Evolutionary conservation across 2,888 invertebrate species (phyloP).

Genomic region (Platycheirus rosarum): DNA sequence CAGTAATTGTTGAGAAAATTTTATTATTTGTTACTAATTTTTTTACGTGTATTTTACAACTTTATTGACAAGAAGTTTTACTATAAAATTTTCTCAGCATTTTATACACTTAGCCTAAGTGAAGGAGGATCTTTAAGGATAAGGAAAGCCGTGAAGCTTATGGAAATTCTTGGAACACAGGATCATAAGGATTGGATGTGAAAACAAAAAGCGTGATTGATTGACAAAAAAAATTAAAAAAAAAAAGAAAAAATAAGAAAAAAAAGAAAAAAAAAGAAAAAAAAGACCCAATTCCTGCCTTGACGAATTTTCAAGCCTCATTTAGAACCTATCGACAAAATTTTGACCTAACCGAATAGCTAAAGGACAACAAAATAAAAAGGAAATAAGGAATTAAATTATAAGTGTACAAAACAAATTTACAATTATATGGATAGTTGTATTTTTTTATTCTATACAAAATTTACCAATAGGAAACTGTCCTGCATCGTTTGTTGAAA

Average conservation of each 20-base stretch:
- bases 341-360: slow-evolving; percentile 22
- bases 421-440: slow-evolving; percentile 55
- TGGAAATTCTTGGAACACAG: slow-evolving; percentile 82
- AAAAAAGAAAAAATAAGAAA: slow-evolving; percentile 54
- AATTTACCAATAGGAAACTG: slow-evolving; percentile 77
- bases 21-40: slow-evolving; percentile 27
- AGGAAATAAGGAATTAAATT: slow-evolving; percentile 66
- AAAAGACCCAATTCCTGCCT: slow-evolving; percentile 37
- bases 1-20: slow-evolving; percentile 43
- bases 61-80: neutral
- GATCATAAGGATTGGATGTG: slow-evolving; percentile 74
- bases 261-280: slow-evolving; percentile 21
- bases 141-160: slow-evolving; percentile 86
- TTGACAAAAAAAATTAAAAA: slow-evolving; percentile 66
- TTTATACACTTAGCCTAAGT: slow-evolving; percentile 81
- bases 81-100: slow-evolving; percentile 53
- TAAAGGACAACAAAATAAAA: neutral
- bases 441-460: slow-evolving; percentile 11
- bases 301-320: slow-evolving; percentile 29
- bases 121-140: slow-evolving; percentile 84
- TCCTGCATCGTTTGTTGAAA: slow-evolving; percentile 75
- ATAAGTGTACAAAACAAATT: slow-evolving; percentile 4
- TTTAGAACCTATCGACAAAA: slow-evolving; percentile 48
- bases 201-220: slow-evolving; percentile 42
- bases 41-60: no score